A percentile compares a stretch with the other conserved stretches of the same genome.
phyloP scores from a whole-genome alignment of 1,140 invertebrate species.

The Caenorhabditis remanei region DNA sequence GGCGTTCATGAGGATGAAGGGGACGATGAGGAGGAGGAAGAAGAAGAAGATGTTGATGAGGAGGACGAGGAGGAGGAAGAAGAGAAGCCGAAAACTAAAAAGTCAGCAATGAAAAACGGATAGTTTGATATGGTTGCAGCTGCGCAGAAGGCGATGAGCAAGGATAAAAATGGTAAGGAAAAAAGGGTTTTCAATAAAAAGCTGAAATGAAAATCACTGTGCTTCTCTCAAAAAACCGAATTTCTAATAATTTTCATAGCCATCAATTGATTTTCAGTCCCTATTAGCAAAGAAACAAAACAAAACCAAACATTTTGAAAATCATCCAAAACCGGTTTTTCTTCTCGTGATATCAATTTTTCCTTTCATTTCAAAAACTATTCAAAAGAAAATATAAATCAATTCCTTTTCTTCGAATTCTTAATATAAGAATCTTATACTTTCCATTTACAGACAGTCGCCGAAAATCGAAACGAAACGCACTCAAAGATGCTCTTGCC shows the following conservation, averaged over 20 bases:
- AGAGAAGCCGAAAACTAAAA: conserved; percentile 81
- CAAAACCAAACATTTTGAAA: no score
- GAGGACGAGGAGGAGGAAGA: conserved; percentile 51
- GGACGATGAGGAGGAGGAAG: conserved; percentile 57
- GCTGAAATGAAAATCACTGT: no score
- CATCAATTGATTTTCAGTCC: no score
- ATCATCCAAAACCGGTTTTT: no score
- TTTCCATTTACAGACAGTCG: conserved; percentile 41
- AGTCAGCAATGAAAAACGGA: conserved; percentile 49
- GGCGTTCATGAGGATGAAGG: not conserved
- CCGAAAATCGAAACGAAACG: conserved; percentile 34
- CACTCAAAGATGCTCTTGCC: conserved; percentile 10
- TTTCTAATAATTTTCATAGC: no score
- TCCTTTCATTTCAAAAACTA: no score
- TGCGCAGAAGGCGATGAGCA: conserved; percentile 79
- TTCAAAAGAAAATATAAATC: no score
- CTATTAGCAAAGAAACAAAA: no score
- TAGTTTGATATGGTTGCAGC: conserved; percentile 83
- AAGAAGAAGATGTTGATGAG: conserved; percentile 75
- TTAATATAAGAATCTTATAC: not conserved
- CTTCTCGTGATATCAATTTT: no score
- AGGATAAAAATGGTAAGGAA: conserved; percentile 68
- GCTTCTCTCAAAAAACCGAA: no score
- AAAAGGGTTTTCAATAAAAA: no score
- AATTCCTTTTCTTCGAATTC: conserved; percentile 81